Conservation (phyloP, 2,113 vertebrate species). For the Anarrhichthys ocellatus region DNA sequence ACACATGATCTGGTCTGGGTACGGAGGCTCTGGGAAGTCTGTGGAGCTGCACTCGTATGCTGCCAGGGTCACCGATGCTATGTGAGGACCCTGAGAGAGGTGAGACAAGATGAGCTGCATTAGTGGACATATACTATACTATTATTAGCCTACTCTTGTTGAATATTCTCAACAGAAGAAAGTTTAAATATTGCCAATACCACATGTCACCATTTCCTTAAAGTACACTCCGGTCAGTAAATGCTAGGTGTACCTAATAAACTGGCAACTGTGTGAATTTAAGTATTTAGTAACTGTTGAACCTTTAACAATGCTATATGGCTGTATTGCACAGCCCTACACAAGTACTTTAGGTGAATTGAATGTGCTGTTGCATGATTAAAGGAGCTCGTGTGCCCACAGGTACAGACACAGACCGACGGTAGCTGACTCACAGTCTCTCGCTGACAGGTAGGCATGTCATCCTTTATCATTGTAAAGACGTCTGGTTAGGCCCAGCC, state of each 20-base stretch:
- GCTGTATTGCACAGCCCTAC: neutral
- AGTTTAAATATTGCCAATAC: neutral
- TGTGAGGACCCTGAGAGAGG: slow-evolving; percentile 92
- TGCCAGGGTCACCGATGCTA: slow-evolving; percentile 98
- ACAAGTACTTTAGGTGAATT: neutral
- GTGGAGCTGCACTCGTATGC: slow-evolving; percentile 98
- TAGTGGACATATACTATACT: neutral
- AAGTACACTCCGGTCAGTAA: neutral
- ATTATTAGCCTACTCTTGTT: neutral
- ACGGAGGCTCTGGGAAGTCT: slow-evolving; percentile 97
- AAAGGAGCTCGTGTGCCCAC: slow-evolving; percentile 8
- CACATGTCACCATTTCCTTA: neutral
- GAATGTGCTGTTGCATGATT: slow-evolving; percentile 9
- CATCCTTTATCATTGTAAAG: slow-evolving; percentile 51
- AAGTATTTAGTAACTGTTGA: neutral
- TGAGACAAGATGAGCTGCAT: neutral
- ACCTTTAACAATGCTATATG: neutral
- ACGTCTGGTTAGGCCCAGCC: slow-evolving; percentile 34
- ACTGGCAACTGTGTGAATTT: neutral
- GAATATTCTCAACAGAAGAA: neutral
- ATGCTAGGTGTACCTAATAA: neutral
- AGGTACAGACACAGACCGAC: slow-evolving; percentile 31
- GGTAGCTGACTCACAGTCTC: slow-evolving; percentile 54
- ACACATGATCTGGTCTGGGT: slow-evolving; percentile 96
- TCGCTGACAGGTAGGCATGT: slow-evolving; percentile 51